Evolutionary conservation across 2,113 vertebrate species (phyloP).

Genomic region (Bubo scandiacus): DNA sequence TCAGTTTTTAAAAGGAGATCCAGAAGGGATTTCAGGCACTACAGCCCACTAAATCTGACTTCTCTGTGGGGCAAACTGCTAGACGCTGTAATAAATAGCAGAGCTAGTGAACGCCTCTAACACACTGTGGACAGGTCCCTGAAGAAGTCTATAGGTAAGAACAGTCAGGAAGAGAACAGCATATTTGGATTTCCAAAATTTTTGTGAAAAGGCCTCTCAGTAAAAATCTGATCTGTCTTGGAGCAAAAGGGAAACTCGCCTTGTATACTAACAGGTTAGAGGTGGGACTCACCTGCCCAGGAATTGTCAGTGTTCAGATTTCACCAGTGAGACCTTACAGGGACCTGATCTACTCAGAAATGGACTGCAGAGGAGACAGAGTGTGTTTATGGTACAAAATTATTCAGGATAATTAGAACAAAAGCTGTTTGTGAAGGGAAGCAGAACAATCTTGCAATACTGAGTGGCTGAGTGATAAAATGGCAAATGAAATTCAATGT

Average conservation of each 20-base stretch:
- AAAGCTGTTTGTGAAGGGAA: slow-evolving; percentile 29
- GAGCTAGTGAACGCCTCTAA: not conserved
- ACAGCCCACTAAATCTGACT: slow-evolving; percentile 7
- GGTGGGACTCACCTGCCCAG: not conserved
- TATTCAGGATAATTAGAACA: slow-evolving; percentile 29
- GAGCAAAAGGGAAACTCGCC: not conserved
- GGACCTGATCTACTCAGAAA: not conserved
- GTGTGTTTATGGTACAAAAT: not conserved
- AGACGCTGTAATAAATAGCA: not conserved
- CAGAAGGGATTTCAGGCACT: slow-evolving; percentile 16
- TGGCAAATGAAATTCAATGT: slow-evolving; percentile 26
- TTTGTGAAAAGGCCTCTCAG: not conserved
- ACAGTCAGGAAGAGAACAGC: not conserved
- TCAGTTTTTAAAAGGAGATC: slow-evolving; percentile 12
- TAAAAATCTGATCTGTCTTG: not conserved
- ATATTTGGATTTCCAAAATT: not conserved
- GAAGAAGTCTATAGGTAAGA: not conserved
- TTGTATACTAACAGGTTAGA: not conserved
- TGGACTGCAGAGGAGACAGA: not conserved
- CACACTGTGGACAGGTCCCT: not conserved
- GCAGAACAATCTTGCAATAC: not conserved
- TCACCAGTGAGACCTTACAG: not conserved
- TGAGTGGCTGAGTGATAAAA: slow-evolving; percentile 22
- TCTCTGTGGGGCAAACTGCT: slow-evolving; percentile 10
- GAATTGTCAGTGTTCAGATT: not conserved